Evolutionary conservation across 2,113 vertebrate genomes (phyloP).

Genomic region (Dendropsophus ebraccatus): DNA sequence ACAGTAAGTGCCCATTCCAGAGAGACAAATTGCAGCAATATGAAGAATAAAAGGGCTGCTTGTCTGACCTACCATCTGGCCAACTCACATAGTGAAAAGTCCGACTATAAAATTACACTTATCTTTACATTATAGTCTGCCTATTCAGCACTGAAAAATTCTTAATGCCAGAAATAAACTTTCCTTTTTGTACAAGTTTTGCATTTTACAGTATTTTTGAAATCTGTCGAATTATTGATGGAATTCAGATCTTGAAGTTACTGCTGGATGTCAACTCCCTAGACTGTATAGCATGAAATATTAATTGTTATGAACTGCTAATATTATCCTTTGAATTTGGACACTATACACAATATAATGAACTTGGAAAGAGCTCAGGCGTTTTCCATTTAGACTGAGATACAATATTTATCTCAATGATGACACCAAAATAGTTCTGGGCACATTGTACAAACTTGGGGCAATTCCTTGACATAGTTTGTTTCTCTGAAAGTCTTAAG

Average conservation of each 20-base stretch:
- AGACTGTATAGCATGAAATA: background rate
- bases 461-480: background rate
- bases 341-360: background rate
- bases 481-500: background rate
- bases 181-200: background rate
- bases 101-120: background rate
- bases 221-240: background rate
- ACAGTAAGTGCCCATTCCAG: background rate
- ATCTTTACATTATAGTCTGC: background rate
- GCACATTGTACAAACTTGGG: too few species aligned
- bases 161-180: background rate
- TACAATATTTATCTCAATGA: background rate
- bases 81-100: background rate
- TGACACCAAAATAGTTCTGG: background rate
- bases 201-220: background rate
- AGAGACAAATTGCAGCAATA: too few species aligned
- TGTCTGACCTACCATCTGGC: background rate
- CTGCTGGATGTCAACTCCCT: background rate
- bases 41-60: background rate
- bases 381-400: background rate
- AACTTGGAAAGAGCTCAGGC: background rate
- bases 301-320: background rate
- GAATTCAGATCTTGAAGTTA: background rate
- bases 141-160: background rate
- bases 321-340: background rate